Evolutionary conservation across 2,888 invertebrate species (phyloP).

Genomic region (Archips xylosteana): DNA sequence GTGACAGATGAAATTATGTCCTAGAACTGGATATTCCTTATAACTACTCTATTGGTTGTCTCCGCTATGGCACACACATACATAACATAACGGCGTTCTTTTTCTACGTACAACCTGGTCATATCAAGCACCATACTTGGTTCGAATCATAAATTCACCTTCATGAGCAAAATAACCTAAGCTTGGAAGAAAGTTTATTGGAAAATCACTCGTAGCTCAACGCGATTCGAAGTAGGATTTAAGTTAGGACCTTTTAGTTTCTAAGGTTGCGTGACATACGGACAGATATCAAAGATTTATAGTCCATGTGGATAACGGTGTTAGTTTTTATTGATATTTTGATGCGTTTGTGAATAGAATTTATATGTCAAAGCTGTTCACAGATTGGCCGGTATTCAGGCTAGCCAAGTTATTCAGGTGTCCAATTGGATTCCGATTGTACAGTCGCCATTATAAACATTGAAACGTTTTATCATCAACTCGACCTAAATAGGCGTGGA

Average conservation of each 20-base stretch:
- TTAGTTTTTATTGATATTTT: constrained; percentile 66
- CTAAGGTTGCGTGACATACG: constrained; percentile 55
- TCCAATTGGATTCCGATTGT: neutral
- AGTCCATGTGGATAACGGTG: constrained; percentile 63
- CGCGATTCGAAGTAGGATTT: neutral
- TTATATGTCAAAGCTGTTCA: constrained; percentile 13
- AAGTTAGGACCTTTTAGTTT: constrained; percentile 12
- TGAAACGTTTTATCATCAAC: too few relatives aligned
- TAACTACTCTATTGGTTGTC: neutral
- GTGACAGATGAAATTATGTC: too few relatives aligned
- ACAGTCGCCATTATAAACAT: neutral
- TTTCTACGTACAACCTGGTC: constrained; percentile 48
- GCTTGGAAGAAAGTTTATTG: neutral
- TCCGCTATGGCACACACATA: too few relatives aligned
- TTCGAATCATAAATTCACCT: constrained; percentile 65
- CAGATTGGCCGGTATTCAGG: constrained; percentile 17
- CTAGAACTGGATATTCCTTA: too few relatives aligned
- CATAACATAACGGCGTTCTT: constrained; percentile 29
- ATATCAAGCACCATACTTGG: constrained; percentile 60
- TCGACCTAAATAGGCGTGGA: too few relatives aligned
- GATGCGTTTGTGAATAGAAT: constrained; percentile 43
- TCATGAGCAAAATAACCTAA: constrained; percentile 3
- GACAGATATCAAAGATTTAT: constrained; percentile 60
- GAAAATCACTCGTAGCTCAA: neutral
- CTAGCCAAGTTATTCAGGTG: neutral